phyloP scores from a whole-genome alignment of 2,113 vertebrate genomes.

The Melanerpes aurifrons region DNA sequence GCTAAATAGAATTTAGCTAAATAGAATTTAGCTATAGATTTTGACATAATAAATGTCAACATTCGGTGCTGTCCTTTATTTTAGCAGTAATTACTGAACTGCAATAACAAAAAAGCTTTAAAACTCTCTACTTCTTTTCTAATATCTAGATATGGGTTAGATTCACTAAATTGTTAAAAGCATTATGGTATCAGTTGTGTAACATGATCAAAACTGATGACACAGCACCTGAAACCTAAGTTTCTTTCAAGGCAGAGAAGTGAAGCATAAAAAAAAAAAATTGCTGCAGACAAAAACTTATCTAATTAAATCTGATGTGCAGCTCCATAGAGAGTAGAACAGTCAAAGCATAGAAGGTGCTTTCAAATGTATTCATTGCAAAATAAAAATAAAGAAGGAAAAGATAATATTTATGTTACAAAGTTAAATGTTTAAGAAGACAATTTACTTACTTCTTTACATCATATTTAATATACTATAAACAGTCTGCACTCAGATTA shows the following conservation, averaged over 20 bases:
- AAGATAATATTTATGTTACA: background rate
- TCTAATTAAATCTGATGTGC: slow-evolving; percentile 54
- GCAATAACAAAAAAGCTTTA: slow-evolving; percentile 9
- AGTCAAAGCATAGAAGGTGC: background rate
- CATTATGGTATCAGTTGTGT: slow-evolving; percentile 24
- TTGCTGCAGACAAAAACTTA: slow-evolving; percentile 21
- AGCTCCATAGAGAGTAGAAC: slow-evolving; percentile 22
- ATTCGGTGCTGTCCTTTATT: background rate
- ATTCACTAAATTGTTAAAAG: slow-evolving; percentile 54
- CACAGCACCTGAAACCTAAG: slow-evolving; percentile 48
- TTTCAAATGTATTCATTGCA: background rate
- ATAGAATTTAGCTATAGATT: background rate
- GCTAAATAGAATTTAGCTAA: background rate
- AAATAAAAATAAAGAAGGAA: background rate
- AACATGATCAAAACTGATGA: slow-evolving; percentile 57
- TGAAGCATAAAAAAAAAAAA: background rate
- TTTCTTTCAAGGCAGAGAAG: slow-evolving; percentile 29
- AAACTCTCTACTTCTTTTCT: background rate
- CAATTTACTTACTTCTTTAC: background rate
- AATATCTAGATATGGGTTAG: slow-evolving; percentile 17
- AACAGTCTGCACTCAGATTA: background rate
- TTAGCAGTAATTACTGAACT: background rate
- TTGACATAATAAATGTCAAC: background rate
- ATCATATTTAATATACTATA: background rate
- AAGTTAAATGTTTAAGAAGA: background rate